Evolutionary conservation across 2,888 invertebrate genomes (phyloP), one percentile per base, ranked within the genome.

Genomic region (Molorchus minor): DNA sequence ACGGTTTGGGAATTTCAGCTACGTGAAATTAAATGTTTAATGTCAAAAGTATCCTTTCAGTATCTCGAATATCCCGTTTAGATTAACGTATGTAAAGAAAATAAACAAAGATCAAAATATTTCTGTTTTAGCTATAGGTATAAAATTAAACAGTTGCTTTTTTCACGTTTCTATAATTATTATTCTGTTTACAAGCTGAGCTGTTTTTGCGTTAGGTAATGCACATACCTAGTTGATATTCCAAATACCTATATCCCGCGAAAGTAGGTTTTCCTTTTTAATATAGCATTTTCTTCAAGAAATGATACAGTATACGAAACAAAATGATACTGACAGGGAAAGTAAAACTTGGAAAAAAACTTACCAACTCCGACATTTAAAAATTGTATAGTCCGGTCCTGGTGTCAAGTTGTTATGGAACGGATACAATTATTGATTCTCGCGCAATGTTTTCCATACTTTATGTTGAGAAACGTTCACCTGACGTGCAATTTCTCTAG

Each of bases 81-180:
- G 25, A 25, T 49, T 49, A 49, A 49, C 20, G 38, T 49, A 49
- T 20, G 38, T 38, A 49, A 49, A 25, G 29, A 33, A 38, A 49
- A 38, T 16, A 49, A 49, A 49, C 38, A 35, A 25, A 35, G 49
- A 25, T 49, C 49, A 49, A 49, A 49, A 49, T 49, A 49, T 49
- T 49, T 21, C 38, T 21, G 38, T 21, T 43, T 21, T 7, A 36
- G n/a, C 38, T 36, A 49, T 49, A 38, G 38, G 25, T 38, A 49
- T 49, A 25, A 21, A 49, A 38, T 15, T 5, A 49, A 38, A 49
- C 36, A 36, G 46, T 15, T 30, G 10, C 25, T 29, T 46, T 47
- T 35, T n/a, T n/a, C 7, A 20, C 20, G 17, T 33, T 47, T 17
- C 8, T 36, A 21, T 15, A 21, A 36, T 49, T 35, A n/a, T n/a